Percentiles rank a stretch among this genome's conserved stretches.
These are phyloP conservation scores for Dioctria rufipes DNA, from an alignment of 2,888 invertebrate genomes.

Conservation along the genomic window DNA sequence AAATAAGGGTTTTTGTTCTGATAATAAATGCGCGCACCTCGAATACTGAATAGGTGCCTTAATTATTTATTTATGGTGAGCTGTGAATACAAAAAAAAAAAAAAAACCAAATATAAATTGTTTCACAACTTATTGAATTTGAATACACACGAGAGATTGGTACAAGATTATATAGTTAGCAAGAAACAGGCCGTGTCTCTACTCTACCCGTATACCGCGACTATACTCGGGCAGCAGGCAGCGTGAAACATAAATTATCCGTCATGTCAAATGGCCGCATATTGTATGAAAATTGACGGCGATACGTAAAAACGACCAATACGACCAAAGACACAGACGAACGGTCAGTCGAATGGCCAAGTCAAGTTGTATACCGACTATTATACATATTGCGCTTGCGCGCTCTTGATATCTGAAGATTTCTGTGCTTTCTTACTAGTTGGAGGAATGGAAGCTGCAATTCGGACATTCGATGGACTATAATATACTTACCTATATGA, in stretches of 20 bases:
- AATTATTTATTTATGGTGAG: slow-evolving; percentile 47
- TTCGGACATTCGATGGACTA: too few species aligned
- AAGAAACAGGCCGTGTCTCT: slow-evolving; percentile 23
- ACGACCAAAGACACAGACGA: neutral
- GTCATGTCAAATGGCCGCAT: slow-evolving; percentile 59
- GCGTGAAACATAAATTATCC: slow-evolving; percentile 59
- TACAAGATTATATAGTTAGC: slow-evolving; percentile 42
- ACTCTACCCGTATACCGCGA: slow-evolving; percentile 28
- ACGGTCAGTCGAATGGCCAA: too few species aligned
- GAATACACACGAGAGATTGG: slow-evolving; percentile 32
- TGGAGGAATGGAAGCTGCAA: too few species aligned
- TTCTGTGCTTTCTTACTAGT: too few species aligned
- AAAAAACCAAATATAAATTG: slow-evolving; percentile 33
- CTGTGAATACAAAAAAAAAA: neutral
- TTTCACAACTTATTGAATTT: slow-evolving; percentile 45
- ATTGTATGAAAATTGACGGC: slow-evolving; percentile 59
- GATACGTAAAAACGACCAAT: neutral
- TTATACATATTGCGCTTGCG: too few species aligned
- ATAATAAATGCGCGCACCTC: slow-evolving; percentile 22
- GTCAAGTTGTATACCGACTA: too few species aligned
- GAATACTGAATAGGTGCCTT: slow-evolving; percentile 36
- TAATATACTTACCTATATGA: too few species aligned
- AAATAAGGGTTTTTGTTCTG: slow-evolving; percentile 24
- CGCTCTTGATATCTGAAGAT: too few species aligned
- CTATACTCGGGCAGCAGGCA: slow-evolving; percentile 41